These are phyloP conservation scores for Morinoia aosen DNA, from an alignment of 2,888 invertebrate genomes.

Conservation along the genomic window DNA sequence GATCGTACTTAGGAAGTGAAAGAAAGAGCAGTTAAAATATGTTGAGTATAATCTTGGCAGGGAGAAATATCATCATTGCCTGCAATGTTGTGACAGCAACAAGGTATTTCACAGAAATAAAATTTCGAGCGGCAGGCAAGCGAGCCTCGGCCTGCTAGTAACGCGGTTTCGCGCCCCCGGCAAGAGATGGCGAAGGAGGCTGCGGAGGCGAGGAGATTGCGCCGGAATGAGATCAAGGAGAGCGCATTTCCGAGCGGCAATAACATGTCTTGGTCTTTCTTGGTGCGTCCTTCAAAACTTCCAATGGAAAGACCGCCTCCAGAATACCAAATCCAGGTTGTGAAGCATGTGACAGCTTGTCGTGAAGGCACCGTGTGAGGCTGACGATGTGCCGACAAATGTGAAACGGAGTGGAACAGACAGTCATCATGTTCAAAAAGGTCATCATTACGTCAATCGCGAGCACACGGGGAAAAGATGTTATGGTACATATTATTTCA, in stretches of 20 bases:
- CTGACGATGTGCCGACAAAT: background rate
- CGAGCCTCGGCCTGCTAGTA: background rate
- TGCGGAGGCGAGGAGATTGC: background rate
- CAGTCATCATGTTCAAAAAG: background rate
- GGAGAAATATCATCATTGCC: background rate
- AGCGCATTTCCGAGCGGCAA: conserved; percentile 29
- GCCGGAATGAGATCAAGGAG: conserved; percentile 13
- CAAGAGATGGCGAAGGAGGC: background rate
- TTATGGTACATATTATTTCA: background rate
- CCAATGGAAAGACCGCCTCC: background rate
- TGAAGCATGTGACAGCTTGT: background rate
- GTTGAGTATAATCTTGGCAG: background rate
- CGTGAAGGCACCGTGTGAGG: background rate
- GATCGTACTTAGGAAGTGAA: no score
- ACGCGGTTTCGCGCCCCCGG: background rate
- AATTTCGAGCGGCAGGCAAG: background rate
- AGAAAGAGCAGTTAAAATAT: background rate
- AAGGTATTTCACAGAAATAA: background rate
- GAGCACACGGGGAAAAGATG: background rate
- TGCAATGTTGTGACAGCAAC: background rate
- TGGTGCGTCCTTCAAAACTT: background rate
- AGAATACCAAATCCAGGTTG: background rate
- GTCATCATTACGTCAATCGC: background rate
- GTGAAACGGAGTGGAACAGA: background rate
- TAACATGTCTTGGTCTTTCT: conserved; percentile 8